phyloP scores from a whole-genome alignment of 2,113 vertebrate genomes.

The Gavialis gangeticus region DNA sequence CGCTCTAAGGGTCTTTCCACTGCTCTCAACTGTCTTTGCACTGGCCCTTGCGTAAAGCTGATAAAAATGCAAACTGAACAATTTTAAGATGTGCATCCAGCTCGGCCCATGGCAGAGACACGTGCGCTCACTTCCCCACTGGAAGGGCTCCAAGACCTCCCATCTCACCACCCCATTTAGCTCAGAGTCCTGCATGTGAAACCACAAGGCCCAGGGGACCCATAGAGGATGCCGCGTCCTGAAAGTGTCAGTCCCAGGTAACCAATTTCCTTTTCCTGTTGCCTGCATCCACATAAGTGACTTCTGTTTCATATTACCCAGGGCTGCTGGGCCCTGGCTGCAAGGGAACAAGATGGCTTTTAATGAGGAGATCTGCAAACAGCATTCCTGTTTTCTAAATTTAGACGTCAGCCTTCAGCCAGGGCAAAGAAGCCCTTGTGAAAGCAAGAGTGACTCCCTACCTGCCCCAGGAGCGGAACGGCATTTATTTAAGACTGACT shows the following conservation, averaged over 20 bases:
- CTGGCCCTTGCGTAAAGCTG: neutral
- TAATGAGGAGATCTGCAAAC: conserved; percentile 38
- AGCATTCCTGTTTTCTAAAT: neutral
- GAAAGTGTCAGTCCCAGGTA: neutral
- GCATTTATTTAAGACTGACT: conserved; percentile 52
- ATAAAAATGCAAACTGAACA: neutral
- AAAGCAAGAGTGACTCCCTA: conserved; percentile 34
- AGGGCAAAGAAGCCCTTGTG: neutral
- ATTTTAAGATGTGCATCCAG: neutral
- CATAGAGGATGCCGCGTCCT: neutral
- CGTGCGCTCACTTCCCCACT: neutral
- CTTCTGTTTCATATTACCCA: conserved; percentile 60
- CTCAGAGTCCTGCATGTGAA: neutral
- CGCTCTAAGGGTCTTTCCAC: neutral
- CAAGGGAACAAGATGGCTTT: conserved; percentile 37
- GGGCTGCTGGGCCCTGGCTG: neutral
- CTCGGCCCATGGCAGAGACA: neutral
- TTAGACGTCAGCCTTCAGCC: neutral
- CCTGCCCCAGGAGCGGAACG: conserved; percentile 22
- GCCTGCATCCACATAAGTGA: neutral
- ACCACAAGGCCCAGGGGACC: conserved; percentile 10
- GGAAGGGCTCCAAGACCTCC: neutral
- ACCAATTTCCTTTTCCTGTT: conserved; percentile 40
- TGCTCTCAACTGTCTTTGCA: neutral
- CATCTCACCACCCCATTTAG: neutral